These are phyloP conservation scores for Callionymus lyra DNA, from an alignment of 2,113 vertebrate species.

Conservation along the genomic window DNA sequence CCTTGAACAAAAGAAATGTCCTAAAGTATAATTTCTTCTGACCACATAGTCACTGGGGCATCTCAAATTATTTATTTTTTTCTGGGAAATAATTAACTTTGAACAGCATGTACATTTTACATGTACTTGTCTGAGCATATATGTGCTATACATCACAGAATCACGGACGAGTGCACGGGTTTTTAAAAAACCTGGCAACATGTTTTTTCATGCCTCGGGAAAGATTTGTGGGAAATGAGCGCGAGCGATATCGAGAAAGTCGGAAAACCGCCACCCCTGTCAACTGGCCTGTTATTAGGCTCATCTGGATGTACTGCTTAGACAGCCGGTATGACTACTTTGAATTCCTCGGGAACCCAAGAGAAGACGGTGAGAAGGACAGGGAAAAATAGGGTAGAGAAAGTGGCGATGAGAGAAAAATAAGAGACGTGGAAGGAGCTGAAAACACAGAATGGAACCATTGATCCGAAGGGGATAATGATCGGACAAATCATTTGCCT, in stretches of 20 bases:
- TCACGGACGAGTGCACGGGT: too few relatives aligned
- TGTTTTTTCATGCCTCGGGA: not conserved
- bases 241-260: not conserved
- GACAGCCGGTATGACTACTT: not conserved
- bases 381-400: constrained; percentile 12
- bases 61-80: too few relatives aligned
- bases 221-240: not conserved
- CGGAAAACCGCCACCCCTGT: constrained; percentile 2
- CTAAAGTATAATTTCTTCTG: too few relatives aligned
- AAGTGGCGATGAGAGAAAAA: constrained; percentile 17
- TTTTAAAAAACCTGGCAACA: too few relatives aligned
- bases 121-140: too few relatives aligned
- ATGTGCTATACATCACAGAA: too few relatives aligned
- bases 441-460: constrained; percentile 34
- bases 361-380: constrained; percentile 14
- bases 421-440: constrained; percentile 8
- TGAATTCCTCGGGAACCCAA: constrained; percentile 12
- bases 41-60: too few relatives aligned
- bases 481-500: constrained; percentile 49
- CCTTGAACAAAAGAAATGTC: too few relatives aligned
- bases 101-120: too few relatives aligned
- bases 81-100: too few relatives aligned
- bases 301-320: constrained; percentile 2
- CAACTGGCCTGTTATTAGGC: constrained; percentile 4
- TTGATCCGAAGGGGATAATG: constrained; percentile 53